phyloP scores from a whole-genome alignment of 2,888 invertebrate genomes.

The Drosophila pegasa region DNA sequence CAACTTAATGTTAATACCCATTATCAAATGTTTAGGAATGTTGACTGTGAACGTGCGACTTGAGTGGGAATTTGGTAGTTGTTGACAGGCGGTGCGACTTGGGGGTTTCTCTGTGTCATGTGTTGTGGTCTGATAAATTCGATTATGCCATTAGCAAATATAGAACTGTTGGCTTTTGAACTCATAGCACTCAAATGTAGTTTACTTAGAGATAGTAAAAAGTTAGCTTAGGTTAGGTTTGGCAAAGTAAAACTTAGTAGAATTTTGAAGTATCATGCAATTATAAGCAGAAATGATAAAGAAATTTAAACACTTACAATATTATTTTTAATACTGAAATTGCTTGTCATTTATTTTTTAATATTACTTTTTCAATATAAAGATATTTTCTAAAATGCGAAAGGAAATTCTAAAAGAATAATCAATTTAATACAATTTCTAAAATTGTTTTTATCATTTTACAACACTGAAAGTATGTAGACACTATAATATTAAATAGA shows the following conservation, averaged over 20 bases:
- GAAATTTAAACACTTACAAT: no score
- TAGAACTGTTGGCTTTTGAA: constrained; percentile 20
- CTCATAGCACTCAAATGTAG: not conserved
- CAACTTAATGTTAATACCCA: not conserved
- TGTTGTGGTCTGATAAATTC: constrained; percentile 27
- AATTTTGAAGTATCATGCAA: not conserved
- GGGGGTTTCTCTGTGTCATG: constrained; percentile 17
- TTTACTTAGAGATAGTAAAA: not conserved
- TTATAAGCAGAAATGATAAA: not conserved
- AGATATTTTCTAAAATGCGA: no score
- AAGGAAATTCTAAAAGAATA: no score
- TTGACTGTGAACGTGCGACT: constrained; percentile 6
- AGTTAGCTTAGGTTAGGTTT: constrained; percentile 13
- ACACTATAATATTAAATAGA: no score
- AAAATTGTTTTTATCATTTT: no score
- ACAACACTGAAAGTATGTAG: no score
- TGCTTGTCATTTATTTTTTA: no score
- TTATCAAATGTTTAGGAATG: not conserved
- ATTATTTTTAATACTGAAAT: no score
- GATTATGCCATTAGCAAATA: constrained; percentile 36
- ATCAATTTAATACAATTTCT: no score
- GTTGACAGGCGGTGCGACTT: constrained; percentile 3
- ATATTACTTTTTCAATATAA: no score
- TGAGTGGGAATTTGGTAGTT: constrained; percentile 7
- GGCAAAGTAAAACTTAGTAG: not conserved